Base-by-base conservation (phyloP, 2,113 vertebrate genomes). In the Origma solitaria region DNA sequence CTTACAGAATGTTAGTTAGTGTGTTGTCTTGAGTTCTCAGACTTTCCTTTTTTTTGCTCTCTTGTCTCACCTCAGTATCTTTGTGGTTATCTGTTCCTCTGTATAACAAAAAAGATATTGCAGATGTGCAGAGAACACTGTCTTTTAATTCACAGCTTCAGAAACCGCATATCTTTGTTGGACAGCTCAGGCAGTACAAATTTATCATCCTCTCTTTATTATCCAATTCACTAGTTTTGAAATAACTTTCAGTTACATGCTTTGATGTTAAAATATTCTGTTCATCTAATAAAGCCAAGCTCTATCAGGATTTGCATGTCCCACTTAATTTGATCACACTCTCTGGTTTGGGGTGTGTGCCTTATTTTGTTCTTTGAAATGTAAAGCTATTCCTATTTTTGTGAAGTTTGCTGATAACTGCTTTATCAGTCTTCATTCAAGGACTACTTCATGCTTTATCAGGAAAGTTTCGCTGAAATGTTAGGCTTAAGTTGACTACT, bases 181-280 rank as follows among this genome's bases (percentile, higher is more conserved):
- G 57, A 71, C 57, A 92, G 66, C 83, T 83, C 38, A 42, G 53
- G 88, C 56, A 96, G 80, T 82, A 81, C 91, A 76, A 38, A 73
- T 90, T 95, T 96, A 88, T 92, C 77, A 78, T 86, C 35, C 86
- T 96, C 68, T 91, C 54, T 79, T 15, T 90, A 79, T 96, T 96
- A 95, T 73, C 76, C 77, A 95, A 44, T 94, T 88, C 72, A 60
- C 72, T 72, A 82, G 38, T 83, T 96, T 76, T 93, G 77, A 94
- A 93, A 62, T 89, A 75, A 84, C 72, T 91, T 94, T 54, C 58
- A 83, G 38, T 86, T 92, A 80, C 53, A 54, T 31, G 64, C 90
- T 91, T 96, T 94, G 95, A 95, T 69, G 50, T 94, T 73, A 85
- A 94, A 96, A 82, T 77, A 88, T 27, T 80, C 88, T 94, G 76